These are phyloP conservation scores for Hypolimnas misippus DNA, from an alignment of 2,888 invertebrate species.

Conservation along the genomic window DNA sequence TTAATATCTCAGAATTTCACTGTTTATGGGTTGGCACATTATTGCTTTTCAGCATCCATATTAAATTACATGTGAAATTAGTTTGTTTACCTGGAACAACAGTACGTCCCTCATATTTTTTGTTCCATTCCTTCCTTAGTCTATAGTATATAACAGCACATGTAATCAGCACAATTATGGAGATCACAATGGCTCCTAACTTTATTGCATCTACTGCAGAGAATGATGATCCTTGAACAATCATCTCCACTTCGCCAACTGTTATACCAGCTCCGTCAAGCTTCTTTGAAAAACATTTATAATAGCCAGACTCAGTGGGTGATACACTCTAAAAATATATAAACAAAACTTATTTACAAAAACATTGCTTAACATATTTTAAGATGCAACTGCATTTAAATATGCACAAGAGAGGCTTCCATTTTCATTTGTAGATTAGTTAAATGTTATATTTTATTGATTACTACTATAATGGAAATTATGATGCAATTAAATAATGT, in stretches of 20 bases:
- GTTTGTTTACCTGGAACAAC: slow-evolving; percentile 64
- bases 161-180: slow-evolving; percentile 70
- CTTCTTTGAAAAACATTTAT: slow-evolving; percentile 86
- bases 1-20: too few relatives aligned
- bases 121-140: slow-evolving; percentile 69
- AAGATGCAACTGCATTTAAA: too few relatives aligned
- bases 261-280: slow-evolving; percentile 78
- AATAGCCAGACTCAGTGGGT: slow-evolving; percentile 85
- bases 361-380: neutral
- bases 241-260: slow-evolving; percentile 84
- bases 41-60: too few relatives aligned
- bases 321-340: slow-evolving; percentile 80
- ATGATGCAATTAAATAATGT: neutral
- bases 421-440: too few relatives aligned
- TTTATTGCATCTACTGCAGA: slow-evolving; percentile 75
- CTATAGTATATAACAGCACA: slow-evolving; percentile 74
- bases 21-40: too few relatives aligned
- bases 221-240: slow-evolving; percentile 79
- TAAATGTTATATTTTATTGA: too few relatives aligned
- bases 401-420: too few relatives aligned
- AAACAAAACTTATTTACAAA: neutral
- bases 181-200: slow-evolving; percentile 72
- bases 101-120: slow-evolving; percentile 67
- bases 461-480: too few relatives aligned
- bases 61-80: too few relatives aligned